These are phyloP conservation scores for Stichodactyla mertensii DNA, from an alignment of 64 coral and sea anemone genomes.

Conservation along the genomic window DNA sequence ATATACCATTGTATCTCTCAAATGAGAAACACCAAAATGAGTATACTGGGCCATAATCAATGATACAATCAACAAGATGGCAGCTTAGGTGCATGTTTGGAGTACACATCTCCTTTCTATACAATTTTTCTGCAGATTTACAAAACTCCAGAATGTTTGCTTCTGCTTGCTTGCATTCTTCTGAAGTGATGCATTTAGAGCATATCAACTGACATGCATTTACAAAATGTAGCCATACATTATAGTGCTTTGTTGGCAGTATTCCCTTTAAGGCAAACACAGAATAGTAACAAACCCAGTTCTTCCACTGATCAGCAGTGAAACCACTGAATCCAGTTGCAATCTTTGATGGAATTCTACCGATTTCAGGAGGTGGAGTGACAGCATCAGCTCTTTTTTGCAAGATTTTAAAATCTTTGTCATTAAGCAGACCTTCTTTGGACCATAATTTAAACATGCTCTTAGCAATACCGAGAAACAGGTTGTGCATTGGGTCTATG, in stretches of 20 bases:
- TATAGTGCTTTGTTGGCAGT: background rate
- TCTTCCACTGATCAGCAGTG: conserved; percentile 55
- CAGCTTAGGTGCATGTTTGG: conserved; percentile 56
- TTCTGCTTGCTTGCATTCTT: background rate
- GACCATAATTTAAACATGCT: conserved; percentile 17
- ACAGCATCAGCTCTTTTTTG: conserved; percentile 26
- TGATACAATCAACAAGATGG: conserved; percentile 36
- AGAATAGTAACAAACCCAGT: conserved; percentile 40
- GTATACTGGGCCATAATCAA: conserved; percentile 53
- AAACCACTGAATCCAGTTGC: background rate
- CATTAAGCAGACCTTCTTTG: background rate
- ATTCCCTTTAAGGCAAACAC: conserved; percentile 6
- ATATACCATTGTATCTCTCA: conserved; percentile 7
- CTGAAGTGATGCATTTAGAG: background rate
- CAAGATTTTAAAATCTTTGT: conserved; percentile 24
- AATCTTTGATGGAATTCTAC: conserved; percentile 37
- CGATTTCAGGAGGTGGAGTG: conserved; percentile 7
- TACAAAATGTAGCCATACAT: conserved; percentile 28
- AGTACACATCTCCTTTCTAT: conserved; percentile 37
- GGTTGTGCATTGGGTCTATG: conserved; percentile 52
- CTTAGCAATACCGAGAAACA: conserved; percentile 41
- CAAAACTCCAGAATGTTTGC: conserved; percentile 30
- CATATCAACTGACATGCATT: conserved; percentile 21
- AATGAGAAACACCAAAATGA: conserved; percentile 46
- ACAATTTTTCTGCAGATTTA: conserved; percentile 20